Evolutionary conservation across 2,113 vertebrate genomes (phyloP).

Genomic region (Urocitellus parryii): DNA sequence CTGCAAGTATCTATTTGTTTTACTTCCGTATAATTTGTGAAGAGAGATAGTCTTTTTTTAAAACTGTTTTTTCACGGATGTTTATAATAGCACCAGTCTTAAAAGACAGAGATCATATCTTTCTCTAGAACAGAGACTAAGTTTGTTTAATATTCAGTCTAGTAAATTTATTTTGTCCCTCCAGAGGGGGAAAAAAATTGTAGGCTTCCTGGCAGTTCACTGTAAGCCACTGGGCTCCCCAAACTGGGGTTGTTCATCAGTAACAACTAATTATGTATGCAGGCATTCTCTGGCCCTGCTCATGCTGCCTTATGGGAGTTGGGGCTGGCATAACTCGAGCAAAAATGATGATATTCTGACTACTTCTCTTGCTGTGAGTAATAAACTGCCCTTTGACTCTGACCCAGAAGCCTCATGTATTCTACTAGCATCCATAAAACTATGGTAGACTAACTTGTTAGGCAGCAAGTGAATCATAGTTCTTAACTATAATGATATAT

Average conservation of each 20-base stretch:
- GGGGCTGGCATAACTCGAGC: neutral
- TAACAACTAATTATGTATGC: neutral
- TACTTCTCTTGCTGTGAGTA: neutral
- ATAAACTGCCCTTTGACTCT: neutral
- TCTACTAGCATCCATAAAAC: neutral
- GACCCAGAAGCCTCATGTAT: neutral
- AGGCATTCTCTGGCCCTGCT: neutral
- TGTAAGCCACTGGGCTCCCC: neutral
- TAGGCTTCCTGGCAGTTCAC: neutral
- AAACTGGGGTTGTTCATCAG: neutral
- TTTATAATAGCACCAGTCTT: neutral
- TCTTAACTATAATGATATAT: neutral
- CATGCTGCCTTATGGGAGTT: neutral
- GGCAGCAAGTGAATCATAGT: neutral
- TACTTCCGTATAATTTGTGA: neutral
- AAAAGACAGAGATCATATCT: neutral
- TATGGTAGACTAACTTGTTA: neutral
- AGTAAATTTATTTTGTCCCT: neutral
- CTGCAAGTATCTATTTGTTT: neutral
- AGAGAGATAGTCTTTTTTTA: neutral
- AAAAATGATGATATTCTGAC: neutral
- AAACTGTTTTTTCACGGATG: neutral
- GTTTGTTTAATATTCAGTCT: neutral
- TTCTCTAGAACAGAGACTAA: neutral
- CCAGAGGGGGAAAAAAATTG: neutral